Evolutionary conservation across 2,797 vertebrate genomes (phyloP), one percentile per base, ranked within the genome.

Genomic region (Merluccius polli): DNA sequence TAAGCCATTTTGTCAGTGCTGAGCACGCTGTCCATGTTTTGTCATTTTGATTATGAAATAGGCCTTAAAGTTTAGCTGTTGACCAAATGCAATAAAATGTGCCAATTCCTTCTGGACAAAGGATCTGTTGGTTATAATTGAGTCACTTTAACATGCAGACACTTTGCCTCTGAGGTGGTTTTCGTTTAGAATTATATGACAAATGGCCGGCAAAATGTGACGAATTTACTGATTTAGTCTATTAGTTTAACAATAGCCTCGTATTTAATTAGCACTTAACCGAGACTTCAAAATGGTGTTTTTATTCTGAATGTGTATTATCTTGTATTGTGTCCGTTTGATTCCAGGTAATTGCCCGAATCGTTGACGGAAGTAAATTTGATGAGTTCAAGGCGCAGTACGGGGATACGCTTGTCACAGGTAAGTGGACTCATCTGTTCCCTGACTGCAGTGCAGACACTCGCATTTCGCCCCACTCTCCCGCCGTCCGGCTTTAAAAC

Each of bases 291-390:
- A 36, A 35, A 10, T 36, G 29, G n/a, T n/a, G 5, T 29, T 78
- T n/a, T 78, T 63, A 68, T n/a, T 80, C 70, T 77, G 12, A 31
- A 32, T 44, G 21, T 36, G 31, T 35, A 18, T 70, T 27, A 73
- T 67, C 0, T 73, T 78, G 78, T 76, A 24, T 4, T 38, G 72
- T 82, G 1, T 18, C 73, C 82, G 70, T 82, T 30, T 86, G 71
- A 80, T 90, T 89, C 52, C 87, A 99, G 98, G 96, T 99, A 75
- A 97, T 99, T 70, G 96, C 97, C 83, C 95, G 98, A 93, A 90
- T 99, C 75, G 98, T 98, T 72, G 98, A 99, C n/a, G 97, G 97
- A 88, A 99, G 97, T 92, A 97, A 92, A 92, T 99, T 99, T 91
- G 94, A 94, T 83, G 98, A 99, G 88, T 99, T 99, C 92, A 99